Evolutionary conservation across 2,888 invertebrate genomes (phyloP), one percentile per base, ranked within the genome.

Genomic region (Aphodius granarius): DNA sequence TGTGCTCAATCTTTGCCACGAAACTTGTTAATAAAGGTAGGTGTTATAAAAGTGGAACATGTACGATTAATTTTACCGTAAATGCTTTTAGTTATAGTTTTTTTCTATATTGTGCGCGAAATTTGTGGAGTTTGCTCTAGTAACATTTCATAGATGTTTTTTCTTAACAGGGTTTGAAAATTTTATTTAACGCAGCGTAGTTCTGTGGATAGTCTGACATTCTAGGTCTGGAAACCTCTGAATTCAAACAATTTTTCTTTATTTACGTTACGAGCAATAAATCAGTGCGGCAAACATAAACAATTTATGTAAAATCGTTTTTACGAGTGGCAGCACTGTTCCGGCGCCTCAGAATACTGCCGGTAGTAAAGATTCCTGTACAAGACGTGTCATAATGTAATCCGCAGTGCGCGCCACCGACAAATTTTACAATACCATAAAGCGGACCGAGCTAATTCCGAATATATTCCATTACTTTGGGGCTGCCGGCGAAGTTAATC

Each of bases 351-450:
- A 3, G 43, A 43, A 43, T 43, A 43, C 43, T 43, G 20, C 68
- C 68, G 19, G 68, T n/a, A 68, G 68, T 68, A 68, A 20, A 68
- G n/a, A 66, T 18, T 19, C 19, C 66, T 20, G 66, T 66, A 19
- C 68, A 68, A 22, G 68, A 21, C 68, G 68, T 21, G n/a, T 68
- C 21, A 43, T 43, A 43, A 43, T 43, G 43, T 43, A 43, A 43
- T 43, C 43, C 43, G 43, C 13, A 43, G 9, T 13, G 13, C 43
- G 9, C 13, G 6, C 13, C 43, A 9, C 43, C 43, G 43, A n/a
- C 68, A 68, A 68, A 68, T 68, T 68, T 68, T 68, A 68, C 68
- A 68, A 68, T 68, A 22, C 21, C 68, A 68, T 68, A 68, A 68
- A 68, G 21, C 68, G 68, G 9, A 21, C 68, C n/a, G 21, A 22